Conservation (phyloP, 2,797 vertebrate genomes). For the Silurus aristotelis region DNA sequence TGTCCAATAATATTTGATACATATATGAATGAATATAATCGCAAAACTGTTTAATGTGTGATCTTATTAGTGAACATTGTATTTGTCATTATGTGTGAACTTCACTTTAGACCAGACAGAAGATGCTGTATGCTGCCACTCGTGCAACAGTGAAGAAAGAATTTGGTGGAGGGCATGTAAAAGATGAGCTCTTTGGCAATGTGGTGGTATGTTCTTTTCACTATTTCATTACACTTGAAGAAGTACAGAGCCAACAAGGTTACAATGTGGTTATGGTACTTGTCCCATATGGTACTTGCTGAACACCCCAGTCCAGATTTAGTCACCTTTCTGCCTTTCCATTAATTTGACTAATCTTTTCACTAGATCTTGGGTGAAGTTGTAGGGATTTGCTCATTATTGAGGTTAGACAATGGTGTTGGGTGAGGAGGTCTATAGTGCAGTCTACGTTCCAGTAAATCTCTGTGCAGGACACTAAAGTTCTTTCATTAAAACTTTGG, state of each 20-base stretch:
- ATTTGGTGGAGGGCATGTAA: constrained; percentile 95
- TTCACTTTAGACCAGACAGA: constrained; percentile 86
- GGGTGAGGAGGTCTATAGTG: not conserved
- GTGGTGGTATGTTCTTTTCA: constrained; percentile 78
- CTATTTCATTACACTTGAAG: not conserved
- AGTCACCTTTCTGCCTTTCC: not conserved
- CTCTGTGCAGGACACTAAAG: not conserved
- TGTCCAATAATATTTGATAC: not conserved
- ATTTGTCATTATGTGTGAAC: constrained; percentile 20
- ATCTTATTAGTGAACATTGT: not conserved
- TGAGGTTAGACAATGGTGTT: not conserved
- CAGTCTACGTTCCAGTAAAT: not conserved
- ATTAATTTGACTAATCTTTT: not conserved
- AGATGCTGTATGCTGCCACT: constrained; percentile 97
- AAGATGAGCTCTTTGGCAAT: constrained; percentile 95
- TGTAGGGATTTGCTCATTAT: not conserved
- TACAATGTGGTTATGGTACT: not conserved
- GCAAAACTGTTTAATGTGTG: not conserved
- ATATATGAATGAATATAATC: not conserved
- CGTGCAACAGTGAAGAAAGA: constrained; percentile 98
- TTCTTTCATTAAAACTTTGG: not conserved
- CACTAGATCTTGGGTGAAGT: not conserved
- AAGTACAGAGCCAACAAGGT: not conserved
- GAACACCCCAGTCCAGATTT: not conserved
- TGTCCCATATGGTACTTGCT: too few relatives aligned